Conservation (phyloP, 2,797 vertebrate species). For the Cynopterus sphinx region DNA sequence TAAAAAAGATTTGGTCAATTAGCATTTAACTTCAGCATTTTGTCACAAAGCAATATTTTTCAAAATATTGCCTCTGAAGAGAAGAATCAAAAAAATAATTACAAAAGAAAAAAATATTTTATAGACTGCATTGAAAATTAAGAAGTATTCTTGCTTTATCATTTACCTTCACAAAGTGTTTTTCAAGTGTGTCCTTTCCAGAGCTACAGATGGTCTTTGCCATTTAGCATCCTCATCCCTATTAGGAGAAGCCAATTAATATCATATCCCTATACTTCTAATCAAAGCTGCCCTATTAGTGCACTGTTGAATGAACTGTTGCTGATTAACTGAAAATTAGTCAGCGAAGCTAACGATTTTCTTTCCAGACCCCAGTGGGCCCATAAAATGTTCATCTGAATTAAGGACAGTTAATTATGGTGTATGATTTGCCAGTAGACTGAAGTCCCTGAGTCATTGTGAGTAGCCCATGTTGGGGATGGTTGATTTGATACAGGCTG, state of each 20-base stretch:
- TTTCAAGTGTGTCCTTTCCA: conserved; percentile 54
- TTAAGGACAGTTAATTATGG: conserved; percentile 69
- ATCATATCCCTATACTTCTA: conserved; percentile 79
- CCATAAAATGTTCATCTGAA: conserved; percentile 66
- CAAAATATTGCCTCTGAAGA: conserved; percentile 23
- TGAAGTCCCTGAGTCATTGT: conserved; percentile 61
- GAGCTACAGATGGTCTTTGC: conserved; percentile 66
- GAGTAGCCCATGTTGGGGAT: conserved; percentile 17
- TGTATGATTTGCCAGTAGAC: conserved; percentile 64
- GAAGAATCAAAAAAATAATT: conserved; percentile 31
- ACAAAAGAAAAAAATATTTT: conserved; percentile 44
- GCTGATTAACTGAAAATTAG: conserved; percentile 82
- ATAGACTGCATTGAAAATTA: neutral
- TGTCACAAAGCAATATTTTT: neutral
- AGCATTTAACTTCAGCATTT: neutral
- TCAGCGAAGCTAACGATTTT: conserved; percentile 73
- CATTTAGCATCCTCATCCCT: conserved; percentile 32
- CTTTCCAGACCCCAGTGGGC: conserved; percentile 50
- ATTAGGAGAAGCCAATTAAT: conserved; percentile 74
- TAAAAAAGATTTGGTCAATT: neutral
- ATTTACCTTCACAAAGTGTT: conserved; percentile 54
- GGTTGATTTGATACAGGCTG: conserved; percentile 61
- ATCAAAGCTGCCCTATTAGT: conserved; percentile 78
- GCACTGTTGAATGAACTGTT: conserved; percentile 75
- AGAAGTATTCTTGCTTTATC: conserved; percentile 26